Evolutionary conservation across 1,140 invertebrate genomes (phyloP).

Genomic region (Euura lappo): DNA sequence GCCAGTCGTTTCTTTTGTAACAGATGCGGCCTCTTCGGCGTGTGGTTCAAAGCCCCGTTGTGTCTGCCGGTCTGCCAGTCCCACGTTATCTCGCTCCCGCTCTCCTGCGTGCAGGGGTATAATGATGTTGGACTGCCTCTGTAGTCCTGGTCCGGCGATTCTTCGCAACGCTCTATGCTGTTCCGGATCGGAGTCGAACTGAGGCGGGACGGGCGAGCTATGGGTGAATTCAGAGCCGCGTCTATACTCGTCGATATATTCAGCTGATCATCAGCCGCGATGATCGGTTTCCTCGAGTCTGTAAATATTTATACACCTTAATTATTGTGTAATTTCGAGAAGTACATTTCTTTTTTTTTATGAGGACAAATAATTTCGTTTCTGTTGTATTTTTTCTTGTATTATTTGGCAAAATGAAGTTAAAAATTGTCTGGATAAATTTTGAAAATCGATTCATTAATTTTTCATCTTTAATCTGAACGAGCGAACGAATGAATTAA

Average conservation of each 20-base stretch:
- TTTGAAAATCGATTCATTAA: too few species aligned
- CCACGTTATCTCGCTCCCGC: conserved; percentile 46
- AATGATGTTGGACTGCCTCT: conserved; percentile 31
- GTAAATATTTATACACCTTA: too few species aligned
- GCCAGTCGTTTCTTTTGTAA: conserved; percentile 36
- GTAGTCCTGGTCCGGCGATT: conserved; percentile 33
- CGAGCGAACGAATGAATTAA: too few species aligned
- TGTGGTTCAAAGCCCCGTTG: conserved; percentile 24
- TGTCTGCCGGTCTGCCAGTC: conserved; percentile 38
- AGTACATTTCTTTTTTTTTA: too few species aligned
- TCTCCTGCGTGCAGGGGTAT: conserved; percentile 41
- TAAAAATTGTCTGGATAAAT: too few species aligned
- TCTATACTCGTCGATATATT: background rate
- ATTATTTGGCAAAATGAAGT: too few species aligned
- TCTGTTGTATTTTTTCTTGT: too few species aligned
- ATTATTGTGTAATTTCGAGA: too few species aligned
- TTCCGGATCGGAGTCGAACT: conserved; percentile 34
- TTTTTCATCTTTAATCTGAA: too few species aligned
- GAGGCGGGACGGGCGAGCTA: background rate
- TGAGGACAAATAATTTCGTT: too few species aligned
- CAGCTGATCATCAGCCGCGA: background rate
- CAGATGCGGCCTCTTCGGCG: conserved; percentile 40
- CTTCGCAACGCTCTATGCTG: background rate
- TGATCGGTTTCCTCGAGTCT: background rate
- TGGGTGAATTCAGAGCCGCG: background rate